Evolutionary conservation across 1,140 invertebrate species (phyloP).

Genomic region (Brachionus calyciflorus): DNA sequence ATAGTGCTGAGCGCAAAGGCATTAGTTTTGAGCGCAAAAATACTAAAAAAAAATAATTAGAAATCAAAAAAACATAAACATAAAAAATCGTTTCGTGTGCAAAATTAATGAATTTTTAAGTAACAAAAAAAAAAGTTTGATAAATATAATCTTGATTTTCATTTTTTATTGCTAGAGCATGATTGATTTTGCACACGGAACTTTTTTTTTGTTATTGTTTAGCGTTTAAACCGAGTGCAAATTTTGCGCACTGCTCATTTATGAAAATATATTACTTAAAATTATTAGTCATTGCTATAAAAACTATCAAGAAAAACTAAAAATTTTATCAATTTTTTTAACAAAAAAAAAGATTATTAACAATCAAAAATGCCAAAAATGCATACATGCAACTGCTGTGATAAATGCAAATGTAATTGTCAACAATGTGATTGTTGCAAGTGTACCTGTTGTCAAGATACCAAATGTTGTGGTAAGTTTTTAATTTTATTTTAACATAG

Average conservation of each 20-base stretch:
- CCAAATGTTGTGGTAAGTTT: conserved; percentile 23
- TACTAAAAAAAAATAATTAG: neutral
- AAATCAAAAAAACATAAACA: too few relatives aligned
- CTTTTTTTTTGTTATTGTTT: too few relatives aligned
- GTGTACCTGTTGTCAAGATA: conserved; percentile 10
- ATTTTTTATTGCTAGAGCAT: too few relatives aligned
- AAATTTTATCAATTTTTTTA: neutral
- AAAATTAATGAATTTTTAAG: neutral
- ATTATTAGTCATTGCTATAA: too few relatives aligned
- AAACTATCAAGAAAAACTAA: neutral
- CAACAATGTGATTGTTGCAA: conserved; percentile 6
- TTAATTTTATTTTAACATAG: neutral
- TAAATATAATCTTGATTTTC: too few relatives aligned
- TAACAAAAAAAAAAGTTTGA: neutral
- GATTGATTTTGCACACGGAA: too few relatives aligned
- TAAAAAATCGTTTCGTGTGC: conserved; percentile 3
- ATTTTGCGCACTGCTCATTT: too few relatives aligned
- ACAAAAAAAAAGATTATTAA: neutral
- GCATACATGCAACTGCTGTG: conserved; percentile 20
- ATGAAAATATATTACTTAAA: too few relatives aligned
- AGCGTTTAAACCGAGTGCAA: too few relatives aligned
- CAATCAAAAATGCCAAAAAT: neutral
- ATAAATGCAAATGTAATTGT: conserved; percentile 32
- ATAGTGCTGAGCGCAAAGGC: neutral
- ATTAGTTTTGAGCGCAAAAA: neutral